Evolutionary conservation across 2,888 invertebrate genomes (phyloP).

Genomic region (Harpalus rubripes): DNA sequence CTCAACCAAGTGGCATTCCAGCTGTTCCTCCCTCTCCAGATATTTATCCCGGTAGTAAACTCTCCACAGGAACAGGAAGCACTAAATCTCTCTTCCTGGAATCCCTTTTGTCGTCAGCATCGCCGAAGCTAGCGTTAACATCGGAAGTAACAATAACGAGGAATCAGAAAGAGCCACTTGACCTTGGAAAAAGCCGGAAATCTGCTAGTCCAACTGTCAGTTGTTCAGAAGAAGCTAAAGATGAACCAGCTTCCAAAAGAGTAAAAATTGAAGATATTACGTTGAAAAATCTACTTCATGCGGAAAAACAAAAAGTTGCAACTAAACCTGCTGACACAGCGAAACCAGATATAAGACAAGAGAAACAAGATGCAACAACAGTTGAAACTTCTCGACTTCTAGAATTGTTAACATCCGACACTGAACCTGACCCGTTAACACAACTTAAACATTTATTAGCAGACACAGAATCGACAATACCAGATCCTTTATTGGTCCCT

Average conservation of each 20-base stretch:
- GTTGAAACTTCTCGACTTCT: slow-evolving; percentile 76
- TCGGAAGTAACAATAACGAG: slow-evolving; percentile 79
- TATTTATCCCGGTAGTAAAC: slow-evolving; percentile 77
- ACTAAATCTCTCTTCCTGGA: slow-evolving; percentile 81
- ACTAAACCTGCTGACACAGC: slow-evolving; percentile 56
- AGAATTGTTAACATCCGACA: slow-evolving; percentile 77
- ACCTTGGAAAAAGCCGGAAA: slow-evolving; percentile 84
- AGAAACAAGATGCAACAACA: slow-evolving; percentile 68
- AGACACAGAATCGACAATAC: slow-evolving; percentile 85
- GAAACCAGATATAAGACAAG: slow-evolving; percentile 65
- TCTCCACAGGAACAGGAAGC: slow-evolving; percentile 53
- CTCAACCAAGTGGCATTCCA: slow-evolving; percentile 86
- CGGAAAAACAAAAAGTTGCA: slow-evolving; percentile 75
- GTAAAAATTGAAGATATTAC: slow-evolving; percentile 78
- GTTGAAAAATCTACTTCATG: slow-evolving; percentile 79
- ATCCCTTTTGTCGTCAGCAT: slow-evolving; percentile 81
- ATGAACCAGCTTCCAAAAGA: slow-evolving; percentile 79
- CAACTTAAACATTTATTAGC: slow-evolving; percentile 85
- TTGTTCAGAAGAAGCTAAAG: slow-evolving; percentile 86
- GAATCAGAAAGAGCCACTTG: slow-evolving; percentile 83
- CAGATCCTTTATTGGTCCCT: slow-evolving; percentile 90
- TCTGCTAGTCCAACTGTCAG: slow-evolving; percentile 86
- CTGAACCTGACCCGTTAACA: slow-evolving; percentile 83
- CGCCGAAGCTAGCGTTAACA: slow-evolving; percentile 80
- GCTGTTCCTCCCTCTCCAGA: slow-evolving; percentile 86